Evolutionary conservation across 2,888 invertebrate species (phyloP), one percentile per base, ranked within the genome.

Genomic region (Ophion costatus): DNA sequence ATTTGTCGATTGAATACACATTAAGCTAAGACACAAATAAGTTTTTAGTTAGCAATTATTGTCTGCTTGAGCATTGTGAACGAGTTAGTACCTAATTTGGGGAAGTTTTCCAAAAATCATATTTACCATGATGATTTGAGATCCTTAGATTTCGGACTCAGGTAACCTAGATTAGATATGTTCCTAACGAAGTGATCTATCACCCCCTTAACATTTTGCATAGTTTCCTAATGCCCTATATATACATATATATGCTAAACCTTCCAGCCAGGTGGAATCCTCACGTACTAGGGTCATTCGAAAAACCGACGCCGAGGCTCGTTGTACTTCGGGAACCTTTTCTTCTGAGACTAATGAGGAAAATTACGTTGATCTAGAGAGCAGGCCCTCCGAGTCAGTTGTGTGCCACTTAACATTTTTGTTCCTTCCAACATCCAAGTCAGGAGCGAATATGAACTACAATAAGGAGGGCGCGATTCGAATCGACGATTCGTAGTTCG

Each of bases 281-380:
- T 81, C 78, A 71, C 86, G 87, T 82, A 82, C 42, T 79, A 79
- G 84, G 71, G 67, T 61, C 78, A 67, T 78, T 73, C 82, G 77
- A 77, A 56, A 70, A 82, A 82, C 82, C 42, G 79, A 57, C 63
- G 79, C 79, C 79, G 77, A 67, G 70, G 56, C 71, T 70, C 75
- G 51, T 20, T 66, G 64, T 63, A 61, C 69, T 42, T 45, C 57
- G 29, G 80, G 56, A 33, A 64, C 78, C 75, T 76, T 79, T 73
- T 73, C 63, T 67, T 71, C 76, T 71, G 33, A 63, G 38, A 75
- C 84, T 82, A 84, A 84, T 82, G 84, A 84, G 84, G 79, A 82
- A 79, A 82, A 76, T 81, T 80, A 67, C 76, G 61, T 17, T 38
- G 80, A 59, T 73, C 77, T 67, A 42, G 38, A 77, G 77, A 82